phyloP scores from a whole-genome alignment of 2,113 vertebrate genomes.

The Chamaea fasciata region DNA sequence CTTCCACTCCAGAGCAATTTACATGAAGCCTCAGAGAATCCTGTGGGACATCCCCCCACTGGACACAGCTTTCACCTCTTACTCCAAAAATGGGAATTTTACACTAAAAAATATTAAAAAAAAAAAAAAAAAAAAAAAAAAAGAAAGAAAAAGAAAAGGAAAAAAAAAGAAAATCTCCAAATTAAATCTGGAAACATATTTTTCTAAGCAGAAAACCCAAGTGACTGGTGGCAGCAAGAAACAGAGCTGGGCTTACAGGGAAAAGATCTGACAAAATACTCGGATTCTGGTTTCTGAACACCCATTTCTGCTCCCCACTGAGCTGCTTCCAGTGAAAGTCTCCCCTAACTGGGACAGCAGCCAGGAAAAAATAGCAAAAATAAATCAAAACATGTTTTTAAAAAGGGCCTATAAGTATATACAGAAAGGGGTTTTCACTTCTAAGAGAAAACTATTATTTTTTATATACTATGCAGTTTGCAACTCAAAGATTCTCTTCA shows the following conservation, averaged over 20 bases:
- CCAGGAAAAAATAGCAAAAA: background rate
- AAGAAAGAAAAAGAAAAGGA: too few species aligned
- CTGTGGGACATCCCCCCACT: accelerated
- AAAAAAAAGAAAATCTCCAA: background rate
- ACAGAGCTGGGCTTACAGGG: background rate
- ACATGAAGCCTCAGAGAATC: background rate
- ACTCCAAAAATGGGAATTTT: background rate
- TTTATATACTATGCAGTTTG: background rate
- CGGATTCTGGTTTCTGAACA: background rate
- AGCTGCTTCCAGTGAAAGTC: background rate
- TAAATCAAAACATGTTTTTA: background rate
- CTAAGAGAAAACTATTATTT: background rate
- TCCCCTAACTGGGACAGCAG: background rate
- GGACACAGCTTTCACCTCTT: background rate
- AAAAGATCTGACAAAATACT: background rate
- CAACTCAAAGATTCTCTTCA: background rate
- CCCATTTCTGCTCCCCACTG: background rate
- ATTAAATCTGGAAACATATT: background rate
- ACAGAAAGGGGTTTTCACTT: background rate
- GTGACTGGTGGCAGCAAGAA: background rate
- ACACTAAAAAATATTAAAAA: background rate
- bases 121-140: too few species aligned
- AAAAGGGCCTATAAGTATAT: background rate
- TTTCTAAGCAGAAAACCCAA: background rate
- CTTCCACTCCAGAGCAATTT: background rate